Conservation (phyloP, 2,888 invertebrate genomes). For the Ichneumoninae sp. region DNA sequence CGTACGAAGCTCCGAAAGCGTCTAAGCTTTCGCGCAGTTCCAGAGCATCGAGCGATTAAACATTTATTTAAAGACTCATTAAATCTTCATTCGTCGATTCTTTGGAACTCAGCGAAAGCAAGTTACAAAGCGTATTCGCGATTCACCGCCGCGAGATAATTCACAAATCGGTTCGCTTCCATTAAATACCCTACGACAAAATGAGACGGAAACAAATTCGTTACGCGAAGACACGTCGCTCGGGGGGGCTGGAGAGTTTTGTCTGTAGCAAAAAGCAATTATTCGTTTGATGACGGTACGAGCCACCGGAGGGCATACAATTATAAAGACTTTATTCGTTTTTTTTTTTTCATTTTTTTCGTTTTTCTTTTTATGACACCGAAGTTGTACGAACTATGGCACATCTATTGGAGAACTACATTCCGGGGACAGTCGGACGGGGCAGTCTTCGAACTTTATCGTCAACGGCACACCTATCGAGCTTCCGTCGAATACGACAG, state of each 20-base stretch:
- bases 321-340: conserved; percentile 13
- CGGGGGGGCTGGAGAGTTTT: conserved; percentile 6
- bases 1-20: conserved; percentile 61
- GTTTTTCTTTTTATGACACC: conserved; percentile 21
- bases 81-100: background rate
- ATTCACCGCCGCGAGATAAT: background rate
- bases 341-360: background rate
- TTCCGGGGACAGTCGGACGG: conserved; percentile 32
- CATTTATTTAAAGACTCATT: background rate
- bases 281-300: conserved; percentile 10
- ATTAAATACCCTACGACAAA: conserved; percentile 22
- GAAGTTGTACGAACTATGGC: conserved; percentile 68
- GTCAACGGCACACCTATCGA: background rate
- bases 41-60: conserved; percentile 33
- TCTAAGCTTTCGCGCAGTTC: conserved; percentile 43
- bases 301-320: conserved; percentile 17
- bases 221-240: conserved; percentile 32
- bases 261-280: conserved; percentile 11
- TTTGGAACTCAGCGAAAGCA: background rate
- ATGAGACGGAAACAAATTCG: conserved; percentile 30
- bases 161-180: conserved; percentile 4
- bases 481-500: conserved; percentile 15
- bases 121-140: conserved; percentile 13
- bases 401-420: conserved; percentile 71
- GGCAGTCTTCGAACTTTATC: conserved; percentile 23